These are phyloP conservation scores for Drosophila prosaltans DNA, from an alignment of 1,140 invertebrate genomes.

Conservation along the genomic window DNA sequence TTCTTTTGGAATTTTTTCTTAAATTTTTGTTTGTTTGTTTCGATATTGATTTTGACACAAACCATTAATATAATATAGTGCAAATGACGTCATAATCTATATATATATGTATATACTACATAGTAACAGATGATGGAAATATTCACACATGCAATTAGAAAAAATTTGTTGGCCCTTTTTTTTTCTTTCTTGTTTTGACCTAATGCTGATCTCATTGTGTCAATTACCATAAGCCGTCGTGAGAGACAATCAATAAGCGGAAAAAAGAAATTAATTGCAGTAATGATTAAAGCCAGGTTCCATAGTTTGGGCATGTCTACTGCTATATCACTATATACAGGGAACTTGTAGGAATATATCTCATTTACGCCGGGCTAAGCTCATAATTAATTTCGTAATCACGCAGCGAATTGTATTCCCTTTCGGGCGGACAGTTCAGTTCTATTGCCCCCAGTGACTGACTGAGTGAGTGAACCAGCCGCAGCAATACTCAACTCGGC, in stretches of 20 bases:
- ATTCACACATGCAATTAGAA: neutral
- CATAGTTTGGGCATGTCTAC: neutral
- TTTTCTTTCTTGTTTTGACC: neutral
- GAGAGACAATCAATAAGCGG: neutral
- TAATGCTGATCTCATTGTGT: slow-evolving; percentile 5
- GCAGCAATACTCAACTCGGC: slow-evolving; percentile 26
- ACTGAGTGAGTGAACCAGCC: neutral
- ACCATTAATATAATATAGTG: too few relatives aligned
- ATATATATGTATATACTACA: neutral
- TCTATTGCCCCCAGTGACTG: slow-evolving; percentile 18
- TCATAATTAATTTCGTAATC: slow-evolving; percentile 63
- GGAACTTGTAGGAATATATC: slow-evolving; percentile 26
- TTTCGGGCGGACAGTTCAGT: slow-evolving; percentile 9
- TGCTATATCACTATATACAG: slow-evolving; percentile 13
- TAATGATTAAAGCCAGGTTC: neutral
- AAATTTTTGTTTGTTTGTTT: too few relatives aligned
- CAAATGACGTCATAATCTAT: neutral
- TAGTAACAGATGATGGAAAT: neutral
- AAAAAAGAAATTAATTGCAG: slow-evolving; percentile 4
- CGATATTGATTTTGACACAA: too few relatives aligned
- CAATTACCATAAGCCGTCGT: slow-evolving; percentile 1
- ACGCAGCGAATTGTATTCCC: slow-evolving; percentile 32
- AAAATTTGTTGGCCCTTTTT: neutral
- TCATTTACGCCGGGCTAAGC: slow-evolving; percentile 42
- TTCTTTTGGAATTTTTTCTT: too few relatives aligned